Conservation (phyloP, 2,113 vertebrate genomes). For the Cichladusa arquata region DNA sequence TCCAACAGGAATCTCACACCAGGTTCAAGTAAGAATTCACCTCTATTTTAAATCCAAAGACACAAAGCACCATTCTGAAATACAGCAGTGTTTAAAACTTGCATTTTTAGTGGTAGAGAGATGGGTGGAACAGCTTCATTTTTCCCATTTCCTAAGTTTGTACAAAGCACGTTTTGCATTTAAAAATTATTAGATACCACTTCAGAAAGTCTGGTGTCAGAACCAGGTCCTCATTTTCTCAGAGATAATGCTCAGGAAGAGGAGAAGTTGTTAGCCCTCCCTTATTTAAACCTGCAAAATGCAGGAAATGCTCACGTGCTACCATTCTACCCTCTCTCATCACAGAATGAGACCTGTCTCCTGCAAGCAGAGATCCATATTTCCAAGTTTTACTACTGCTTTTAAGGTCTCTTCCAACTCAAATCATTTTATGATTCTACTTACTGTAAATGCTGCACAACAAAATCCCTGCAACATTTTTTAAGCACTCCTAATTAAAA, state of each 20-base stretch:
- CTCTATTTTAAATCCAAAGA: background rate
- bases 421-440: background rate
- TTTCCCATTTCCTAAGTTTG: background rate
- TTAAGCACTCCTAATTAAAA: background rate
- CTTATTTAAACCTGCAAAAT: background rate
- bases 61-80: background rate
- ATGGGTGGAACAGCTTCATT: background rate
- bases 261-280: background rate
- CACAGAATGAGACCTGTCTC: background rate
- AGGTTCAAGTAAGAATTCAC: background rate
- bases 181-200: background rate
- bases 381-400: background rate
- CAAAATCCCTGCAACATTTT: background rate
- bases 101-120: background rate
- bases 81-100: background rate
- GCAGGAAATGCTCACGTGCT: background rate
- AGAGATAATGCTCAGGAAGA: background rate
- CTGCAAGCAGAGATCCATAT: fast-evolving
- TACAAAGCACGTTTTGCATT: background rate
- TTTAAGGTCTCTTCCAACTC: background rate
- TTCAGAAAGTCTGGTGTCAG: background rate
- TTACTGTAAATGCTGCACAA: background rate
- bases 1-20: background rate
- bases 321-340: background rate
- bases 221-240: background rate